phyloP scores from a whole-genome alignment of 1,140 invertebrate genomes.

The Bombus soroeensis region DNA sequence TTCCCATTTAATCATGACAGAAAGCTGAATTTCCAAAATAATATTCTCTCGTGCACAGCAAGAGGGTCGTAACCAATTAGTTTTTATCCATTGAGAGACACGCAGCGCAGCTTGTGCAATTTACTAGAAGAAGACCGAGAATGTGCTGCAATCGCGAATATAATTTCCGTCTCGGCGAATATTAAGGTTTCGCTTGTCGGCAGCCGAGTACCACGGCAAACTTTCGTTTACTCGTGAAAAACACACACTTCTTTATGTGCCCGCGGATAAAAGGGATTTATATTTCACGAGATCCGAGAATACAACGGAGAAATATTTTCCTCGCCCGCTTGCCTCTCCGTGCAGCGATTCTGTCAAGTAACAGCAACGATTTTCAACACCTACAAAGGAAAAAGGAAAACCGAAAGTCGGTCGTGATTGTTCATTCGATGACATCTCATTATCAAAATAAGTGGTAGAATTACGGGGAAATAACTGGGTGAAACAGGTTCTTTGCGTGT shows the following conservation, averaged over 20 bases:
- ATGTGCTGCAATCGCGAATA: neutral
- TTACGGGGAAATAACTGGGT: too few relatives aligned
- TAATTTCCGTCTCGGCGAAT: neutral
- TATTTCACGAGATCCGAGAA: conserved; percentile 59
- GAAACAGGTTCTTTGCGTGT: neutral
- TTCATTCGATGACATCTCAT: neutral
- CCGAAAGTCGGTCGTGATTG: neutral
- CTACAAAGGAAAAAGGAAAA: neutral
- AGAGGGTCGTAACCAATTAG: too few relatives aligned
- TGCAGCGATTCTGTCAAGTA: neutral
- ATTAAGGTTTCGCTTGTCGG: neutral
- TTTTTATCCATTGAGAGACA: neutral
- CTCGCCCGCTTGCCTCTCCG: neutral
- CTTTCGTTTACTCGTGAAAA: conserved; percentile 2
- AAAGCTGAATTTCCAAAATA: neutral
- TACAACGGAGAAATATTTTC: conserved; percentile 47
- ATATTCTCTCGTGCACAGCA: neutral
- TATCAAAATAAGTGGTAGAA: neutral
- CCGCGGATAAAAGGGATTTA: conserved; percentile 66
- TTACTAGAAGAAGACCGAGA: neutral
- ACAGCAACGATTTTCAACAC: neutral
- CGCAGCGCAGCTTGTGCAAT: neutral
- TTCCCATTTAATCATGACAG: neutral
- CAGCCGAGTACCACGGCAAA: neutral
- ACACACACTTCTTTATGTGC: conserved; percentile 45